Evolutionary conservation across 1,140 invertebrate genomes (phyloP).

Genomic region (Bombus polaris): DNA sequence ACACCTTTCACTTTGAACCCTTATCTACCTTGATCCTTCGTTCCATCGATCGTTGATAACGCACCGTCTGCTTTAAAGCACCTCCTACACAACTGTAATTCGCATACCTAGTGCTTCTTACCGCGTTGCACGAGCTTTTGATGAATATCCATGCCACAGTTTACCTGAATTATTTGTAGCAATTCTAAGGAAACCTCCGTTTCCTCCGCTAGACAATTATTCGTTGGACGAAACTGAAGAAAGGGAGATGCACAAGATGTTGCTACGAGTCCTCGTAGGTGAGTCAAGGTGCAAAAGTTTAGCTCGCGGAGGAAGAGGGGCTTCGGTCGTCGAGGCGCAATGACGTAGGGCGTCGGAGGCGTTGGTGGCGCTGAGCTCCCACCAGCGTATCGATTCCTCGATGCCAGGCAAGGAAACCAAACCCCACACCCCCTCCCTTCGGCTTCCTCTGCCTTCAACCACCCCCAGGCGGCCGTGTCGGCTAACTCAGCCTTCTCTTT

Average conservation of each 20-base stretch:
- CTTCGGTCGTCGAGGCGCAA: conserved; percentile 73
- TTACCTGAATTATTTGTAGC: neutral
- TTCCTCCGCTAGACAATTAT: neutral
- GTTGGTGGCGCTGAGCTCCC: conserved; percentile 80
- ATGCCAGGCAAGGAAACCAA: conserved; percentile 73
- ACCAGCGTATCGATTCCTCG: conserved; percentile 78
- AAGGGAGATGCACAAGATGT: neutral
- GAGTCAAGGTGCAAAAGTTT: conserved; percentile 56
- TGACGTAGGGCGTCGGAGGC: conserved; percentile 78
- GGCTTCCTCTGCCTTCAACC: conserved; percentile 60
- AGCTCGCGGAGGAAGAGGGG: conserved; percentile 7
- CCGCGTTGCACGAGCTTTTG: neutral
- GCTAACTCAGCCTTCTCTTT: conserved; percentile 62
- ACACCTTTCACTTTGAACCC: neutral
- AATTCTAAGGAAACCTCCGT: too few species aligned
- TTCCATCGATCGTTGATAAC: neutral
- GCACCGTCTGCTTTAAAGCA: conserved; percentile 12
- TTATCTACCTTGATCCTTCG: neutral
- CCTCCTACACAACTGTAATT: neutral
- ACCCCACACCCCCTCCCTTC: conserved; percentile 58
- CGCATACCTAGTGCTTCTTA: neutral
- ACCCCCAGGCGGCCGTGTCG: conserved; percentile 67
- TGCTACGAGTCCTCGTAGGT: neutral
- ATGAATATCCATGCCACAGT: neutral
- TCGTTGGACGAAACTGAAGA: too few species aligned